These are phyloP conservation scores for Euleptes europaea DNA, from an alignment of 2,113 vertebrate species.

Conservation along the genomic window DNA sequence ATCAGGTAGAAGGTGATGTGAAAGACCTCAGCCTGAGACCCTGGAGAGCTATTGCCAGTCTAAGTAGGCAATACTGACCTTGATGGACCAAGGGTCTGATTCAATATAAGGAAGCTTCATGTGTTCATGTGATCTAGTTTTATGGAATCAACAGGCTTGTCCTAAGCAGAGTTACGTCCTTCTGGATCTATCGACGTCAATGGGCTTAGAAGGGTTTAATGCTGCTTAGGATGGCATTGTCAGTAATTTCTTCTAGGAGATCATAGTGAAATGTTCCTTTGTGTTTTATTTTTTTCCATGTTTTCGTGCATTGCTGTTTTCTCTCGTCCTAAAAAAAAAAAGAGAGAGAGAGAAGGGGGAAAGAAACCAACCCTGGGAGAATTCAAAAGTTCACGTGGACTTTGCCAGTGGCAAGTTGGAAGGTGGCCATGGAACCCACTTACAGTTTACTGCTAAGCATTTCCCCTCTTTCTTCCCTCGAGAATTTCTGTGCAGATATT, in stretches of 20 bases:
- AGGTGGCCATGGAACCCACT: slow-evolving; percentile 1
- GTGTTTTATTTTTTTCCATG: neutral
- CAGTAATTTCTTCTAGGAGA: neutral
- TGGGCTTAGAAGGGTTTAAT: too few relatives aligned
- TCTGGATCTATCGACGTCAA: too few relatives aligned
- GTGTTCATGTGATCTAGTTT: too few relatives aligned
- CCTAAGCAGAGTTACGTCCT: too few relatives aligned
- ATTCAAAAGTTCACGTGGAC: slow-evolving; percentile 18
- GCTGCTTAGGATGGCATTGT: neutral
- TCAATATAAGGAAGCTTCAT: too few relatives aligned
- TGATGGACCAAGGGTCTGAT: too few relatives aligned
- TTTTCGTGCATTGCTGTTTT: neutral
- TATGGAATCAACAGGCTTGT: too few relatives aligned
- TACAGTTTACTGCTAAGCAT: neutral
- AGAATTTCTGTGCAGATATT: slow-evolving; percentile 18
- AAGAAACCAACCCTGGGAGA: slow-evolving; percentile 9
- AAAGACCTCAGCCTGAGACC: too few relatives aligned
- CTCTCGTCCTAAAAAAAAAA: neutral
- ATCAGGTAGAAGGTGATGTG: too few relatives aligned
- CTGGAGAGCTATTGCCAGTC: too few relatives aligned
- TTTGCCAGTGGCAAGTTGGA: slow-evolving; percentile 11
- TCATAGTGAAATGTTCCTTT: neutral
- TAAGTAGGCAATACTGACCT: too few relatives aligned
- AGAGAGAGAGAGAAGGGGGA: too few relatives aligned
- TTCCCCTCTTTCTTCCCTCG: slow-evolving; percentile 13